phyloP scores from a whole-genome alignment of 2,113 vertebrate genomes.

The Zapus hudsonius region DNA sequence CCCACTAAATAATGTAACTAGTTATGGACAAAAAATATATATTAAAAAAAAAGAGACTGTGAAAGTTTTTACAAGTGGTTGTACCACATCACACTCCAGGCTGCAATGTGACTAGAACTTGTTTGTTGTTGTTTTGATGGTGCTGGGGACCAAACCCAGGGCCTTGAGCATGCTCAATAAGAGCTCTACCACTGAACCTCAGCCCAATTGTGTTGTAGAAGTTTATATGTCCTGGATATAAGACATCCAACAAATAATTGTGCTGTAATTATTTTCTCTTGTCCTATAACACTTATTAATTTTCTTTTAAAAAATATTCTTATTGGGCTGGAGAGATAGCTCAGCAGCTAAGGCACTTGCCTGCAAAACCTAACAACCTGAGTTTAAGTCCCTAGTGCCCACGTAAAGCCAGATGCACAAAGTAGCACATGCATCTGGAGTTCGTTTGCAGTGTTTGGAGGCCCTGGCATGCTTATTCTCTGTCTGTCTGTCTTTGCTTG shows the following conservation, averaged over 20 bases:
- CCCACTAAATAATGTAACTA: no score
- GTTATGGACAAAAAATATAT: no score
- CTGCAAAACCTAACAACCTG: no score
- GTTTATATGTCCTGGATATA: not conserved
- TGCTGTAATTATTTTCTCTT: constrained; percentile 6
- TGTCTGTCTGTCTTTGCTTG: no score
- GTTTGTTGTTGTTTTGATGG: not conserved
- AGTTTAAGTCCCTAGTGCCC: no score
- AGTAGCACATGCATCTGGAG: no score
- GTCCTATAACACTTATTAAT: not conserved
- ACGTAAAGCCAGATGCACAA: no score
- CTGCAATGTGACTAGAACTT: not conserved
- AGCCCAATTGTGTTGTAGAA: not conserved
- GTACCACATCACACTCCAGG: not conserved
- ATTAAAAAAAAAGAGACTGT: not conserved
- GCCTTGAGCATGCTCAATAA: not conserved
- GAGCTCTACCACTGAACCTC: not conserved
- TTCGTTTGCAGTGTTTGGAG: no score
- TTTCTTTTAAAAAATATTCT: no score
- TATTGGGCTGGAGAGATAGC: no score
- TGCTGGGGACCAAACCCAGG: not conserved
- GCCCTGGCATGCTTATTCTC: no score
- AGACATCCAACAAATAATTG: not conserved
- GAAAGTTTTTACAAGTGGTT: constrained; percentile 25
- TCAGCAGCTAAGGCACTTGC: no score